Percentiles rank a stretch among this genome's conserved stretches.
Evolutionary conservation across 2,797 vertebrate genomes (phyloP).

Genomic region (Vipera ursinii): DNA sequence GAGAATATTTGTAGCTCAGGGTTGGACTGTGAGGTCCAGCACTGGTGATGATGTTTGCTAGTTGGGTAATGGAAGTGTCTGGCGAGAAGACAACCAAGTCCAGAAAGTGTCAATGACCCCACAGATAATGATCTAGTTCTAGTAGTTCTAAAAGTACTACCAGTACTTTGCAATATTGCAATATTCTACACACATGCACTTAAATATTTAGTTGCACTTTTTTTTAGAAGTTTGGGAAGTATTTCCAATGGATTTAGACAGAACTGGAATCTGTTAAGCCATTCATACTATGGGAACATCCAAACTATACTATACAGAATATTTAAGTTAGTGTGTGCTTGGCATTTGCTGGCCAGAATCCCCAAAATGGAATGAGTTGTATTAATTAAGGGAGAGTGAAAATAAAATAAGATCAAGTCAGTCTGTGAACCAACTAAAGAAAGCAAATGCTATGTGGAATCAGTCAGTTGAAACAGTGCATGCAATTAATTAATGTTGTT

Average conservation of each 20-base stretch:
- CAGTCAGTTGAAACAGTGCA: background rate
- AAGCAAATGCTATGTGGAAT: background rate
- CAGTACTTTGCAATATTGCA: background rate
- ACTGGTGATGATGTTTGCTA: background rate
- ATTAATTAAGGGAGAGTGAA: background rate
- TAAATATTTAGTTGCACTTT: background rate
- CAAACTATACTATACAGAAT: too few relatives aligned
- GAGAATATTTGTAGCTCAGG: background rate
- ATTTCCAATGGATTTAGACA: background rate
- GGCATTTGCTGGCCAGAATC: background rate
- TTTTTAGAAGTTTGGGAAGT: background rate
- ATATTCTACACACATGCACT: background rate
- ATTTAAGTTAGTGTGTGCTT: background rate
- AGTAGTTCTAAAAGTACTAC: background rate
- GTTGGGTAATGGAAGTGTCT: background rate
- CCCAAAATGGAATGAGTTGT: background rate
- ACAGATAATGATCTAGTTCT: background rate
- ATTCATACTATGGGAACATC: background rate
- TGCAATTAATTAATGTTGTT: slow-evolving; percentile 15
- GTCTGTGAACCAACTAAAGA: background rate
- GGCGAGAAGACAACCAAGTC: background rate
- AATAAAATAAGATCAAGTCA: background rate
- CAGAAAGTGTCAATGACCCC: background rate
- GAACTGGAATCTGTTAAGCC: background rate
- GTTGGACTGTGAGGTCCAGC: background rate